Percentiles rank a stretch among this genome's conserved stretches.
These are phyloP conservation scores for Ciconia maguari DNA, from an alignment of 2,113 vertebrate genomes.

Conservation along the genomic window DNA sequence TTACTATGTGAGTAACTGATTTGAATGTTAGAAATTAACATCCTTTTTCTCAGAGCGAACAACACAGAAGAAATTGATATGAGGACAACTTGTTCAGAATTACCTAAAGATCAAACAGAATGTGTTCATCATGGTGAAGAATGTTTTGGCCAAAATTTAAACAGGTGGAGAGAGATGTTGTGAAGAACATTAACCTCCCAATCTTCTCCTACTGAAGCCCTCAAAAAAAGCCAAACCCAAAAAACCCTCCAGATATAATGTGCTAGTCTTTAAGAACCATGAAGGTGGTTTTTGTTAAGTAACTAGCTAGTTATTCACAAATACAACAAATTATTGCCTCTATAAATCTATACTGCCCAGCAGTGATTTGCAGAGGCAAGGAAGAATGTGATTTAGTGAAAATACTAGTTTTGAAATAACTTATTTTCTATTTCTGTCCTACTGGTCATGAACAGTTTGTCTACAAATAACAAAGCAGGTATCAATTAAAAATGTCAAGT, in stretches of 20 bases:
- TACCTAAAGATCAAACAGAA: background rate
- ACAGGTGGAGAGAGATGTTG: background rate
- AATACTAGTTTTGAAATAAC: background rate
- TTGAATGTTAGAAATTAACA: background rate
- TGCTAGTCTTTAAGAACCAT: background rate
- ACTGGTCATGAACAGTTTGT: background rate
- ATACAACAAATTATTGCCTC: background rate
- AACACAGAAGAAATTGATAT: fast-evolving
- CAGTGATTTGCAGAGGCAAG: background rate
- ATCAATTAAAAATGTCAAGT: background rate
- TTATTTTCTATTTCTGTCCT: background rate
- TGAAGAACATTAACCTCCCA: background rate
- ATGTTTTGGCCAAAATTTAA: background rate
- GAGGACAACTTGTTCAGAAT: background rate
- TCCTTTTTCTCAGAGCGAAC: background rate
- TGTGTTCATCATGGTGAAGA: background rate
- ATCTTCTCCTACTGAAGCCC: background rate
- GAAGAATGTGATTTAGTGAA: background rate
- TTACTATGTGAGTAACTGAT: background rate
- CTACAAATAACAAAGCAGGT: background rate
- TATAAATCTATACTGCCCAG: background rate
- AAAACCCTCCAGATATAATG: no score
- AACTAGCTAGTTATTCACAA: background rate
- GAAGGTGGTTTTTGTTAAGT: background rate
- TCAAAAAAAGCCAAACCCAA: background rate